Conservation (phyloP, 2,113 vertebrate species). For the Mus spicilegus region DNA sequence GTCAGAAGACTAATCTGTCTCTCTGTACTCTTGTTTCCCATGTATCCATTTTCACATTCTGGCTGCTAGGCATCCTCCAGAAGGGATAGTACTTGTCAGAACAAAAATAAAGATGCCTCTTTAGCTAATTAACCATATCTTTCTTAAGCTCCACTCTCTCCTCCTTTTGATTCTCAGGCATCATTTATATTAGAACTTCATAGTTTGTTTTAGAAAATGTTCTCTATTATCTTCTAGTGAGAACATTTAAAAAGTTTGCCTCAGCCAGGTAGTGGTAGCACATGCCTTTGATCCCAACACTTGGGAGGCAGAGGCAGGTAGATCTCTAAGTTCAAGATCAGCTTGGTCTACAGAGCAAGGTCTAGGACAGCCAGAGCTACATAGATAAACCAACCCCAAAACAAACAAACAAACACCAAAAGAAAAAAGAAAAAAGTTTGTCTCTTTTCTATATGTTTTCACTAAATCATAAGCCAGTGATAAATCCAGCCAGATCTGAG, state of each 20-base stretch:
- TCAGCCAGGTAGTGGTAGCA: background rate
- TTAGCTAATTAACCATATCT: background rate
- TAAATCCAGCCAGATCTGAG: conserved; percentile 14
- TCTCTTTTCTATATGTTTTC: conserved; percentile 46
- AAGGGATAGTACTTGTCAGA: background rate
- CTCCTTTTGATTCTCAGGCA: background rate
- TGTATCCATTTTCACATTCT: conserved; percentile 37
- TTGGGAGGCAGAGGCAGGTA: background rate
- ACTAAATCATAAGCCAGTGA: background rate
- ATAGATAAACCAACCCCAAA: background rate
- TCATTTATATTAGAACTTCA: conserved; percentile 58
- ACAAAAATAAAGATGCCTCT: conserved; percentile 34
- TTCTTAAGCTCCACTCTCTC: background rate
- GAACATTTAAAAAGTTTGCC: background rate
- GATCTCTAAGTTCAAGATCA: background rate
- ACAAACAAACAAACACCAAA: no score
- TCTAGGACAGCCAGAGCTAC: background rate
- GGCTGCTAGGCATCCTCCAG: background rate
- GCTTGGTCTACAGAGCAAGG: background rate
- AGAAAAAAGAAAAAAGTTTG: background rate
- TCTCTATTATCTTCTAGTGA: conserved; percentile 43
- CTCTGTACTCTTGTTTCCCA: background rate
- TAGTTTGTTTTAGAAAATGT: conserved; percentile 35
- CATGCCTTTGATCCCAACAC: background rate
- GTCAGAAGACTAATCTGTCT: conserved; percentile 8